A percentile compares a stretch with the other conserved stretches of the same genome.
Evolutionary conservation across 2,797 vertebrate species (phyloP).

Genomic region (Eleutherodactylus coqui): DNA sequence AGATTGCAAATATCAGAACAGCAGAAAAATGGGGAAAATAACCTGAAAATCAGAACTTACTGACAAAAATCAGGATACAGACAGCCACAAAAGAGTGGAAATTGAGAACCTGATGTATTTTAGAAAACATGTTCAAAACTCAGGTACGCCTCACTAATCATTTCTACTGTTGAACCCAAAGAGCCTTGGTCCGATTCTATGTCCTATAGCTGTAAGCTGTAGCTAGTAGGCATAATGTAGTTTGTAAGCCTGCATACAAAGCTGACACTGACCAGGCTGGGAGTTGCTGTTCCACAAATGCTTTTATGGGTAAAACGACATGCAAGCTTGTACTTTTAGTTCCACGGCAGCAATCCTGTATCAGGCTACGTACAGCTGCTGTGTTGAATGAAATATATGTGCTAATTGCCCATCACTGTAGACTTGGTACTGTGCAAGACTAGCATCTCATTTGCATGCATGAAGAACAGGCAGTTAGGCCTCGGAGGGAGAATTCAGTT

Average conservation of each 20-base stretch:
- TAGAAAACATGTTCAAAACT: no score
- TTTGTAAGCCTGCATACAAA: background rate
- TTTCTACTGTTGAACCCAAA: no score
- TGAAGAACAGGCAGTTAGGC: constrained; percentile 24
- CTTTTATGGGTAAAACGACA: background rate
- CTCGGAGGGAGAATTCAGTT: constrained; percentile 58
- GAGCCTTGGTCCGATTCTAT: background rate
- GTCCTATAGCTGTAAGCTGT: background rate
- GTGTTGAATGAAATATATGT: constrained; percentile 19
- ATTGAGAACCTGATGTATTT: no score
- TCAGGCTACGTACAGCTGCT: background rate
- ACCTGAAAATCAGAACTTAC: no score
- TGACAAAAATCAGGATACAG: no score
- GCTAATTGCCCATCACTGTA: constrained; percentile 51
- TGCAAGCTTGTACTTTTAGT: background rate
- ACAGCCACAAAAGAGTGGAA: no score
- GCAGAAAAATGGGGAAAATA: no score
- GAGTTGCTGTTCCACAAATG: background rate
- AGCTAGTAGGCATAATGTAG: background rate
- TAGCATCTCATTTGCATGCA: constrained; percentile 70
- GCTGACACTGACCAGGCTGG: background rate
- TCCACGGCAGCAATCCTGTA: background rate
- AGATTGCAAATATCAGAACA: no score
- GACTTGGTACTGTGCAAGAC: background rate
- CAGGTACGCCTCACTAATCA: no score